Conservation (phyloP, 1,140 invertebrate genomes). For the Sitophilus oryzae region DNA sequence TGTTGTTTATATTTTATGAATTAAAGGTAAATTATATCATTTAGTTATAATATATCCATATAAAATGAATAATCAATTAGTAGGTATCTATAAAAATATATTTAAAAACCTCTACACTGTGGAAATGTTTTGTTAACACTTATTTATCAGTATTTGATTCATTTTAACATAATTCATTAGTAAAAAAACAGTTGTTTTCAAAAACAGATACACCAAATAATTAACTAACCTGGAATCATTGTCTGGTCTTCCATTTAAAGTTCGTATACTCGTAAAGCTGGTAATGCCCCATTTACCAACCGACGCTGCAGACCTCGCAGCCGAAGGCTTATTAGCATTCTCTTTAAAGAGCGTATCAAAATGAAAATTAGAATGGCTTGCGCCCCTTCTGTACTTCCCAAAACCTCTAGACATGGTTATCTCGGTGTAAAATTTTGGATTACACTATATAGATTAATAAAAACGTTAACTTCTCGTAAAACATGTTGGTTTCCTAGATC, state of each 20-base stretch:
- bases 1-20: too few species aligned
- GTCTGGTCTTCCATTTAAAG: slow-evolving; percentile 58
- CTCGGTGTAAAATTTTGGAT: background rate
- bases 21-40: too few species aligned
- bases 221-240: slow-evolving; percentile 14
- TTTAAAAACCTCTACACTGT: too few species aligned
- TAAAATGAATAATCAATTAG: too few species aligned
- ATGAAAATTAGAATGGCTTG: slow-evolving; percentile 57
- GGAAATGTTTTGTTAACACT: too few species aligned
- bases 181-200: too few species aligned
- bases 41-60: too few species aligned
- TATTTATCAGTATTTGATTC: too few species aligned
- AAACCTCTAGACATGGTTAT: slow-evolving; percentile 50
- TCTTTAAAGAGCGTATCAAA: slow-evolving; percentile 77
- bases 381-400: slow-evolving; percentile 53
- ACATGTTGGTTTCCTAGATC: slow-evolving; percentile 6
- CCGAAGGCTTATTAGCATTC: slow-evolving; percentile 80
- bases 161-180: too few species aligned
- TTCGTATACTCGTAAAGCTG: slow-evolving; percentile 84
- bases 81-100: too few species aligned
- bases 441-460: slow-evolving; percentile 5
- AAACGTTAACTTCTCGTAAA: background rate
- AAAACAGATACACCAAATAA: too few species aligned
- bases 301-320: slow-evolving; percentile 80
- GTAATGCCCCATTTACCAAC: slow-evolving; percentile 92